Evolutionary conservation across 2,797 vertebrate genomes (phyloP).

Genomic region (Kryptolebias ocellatus): DNA sequence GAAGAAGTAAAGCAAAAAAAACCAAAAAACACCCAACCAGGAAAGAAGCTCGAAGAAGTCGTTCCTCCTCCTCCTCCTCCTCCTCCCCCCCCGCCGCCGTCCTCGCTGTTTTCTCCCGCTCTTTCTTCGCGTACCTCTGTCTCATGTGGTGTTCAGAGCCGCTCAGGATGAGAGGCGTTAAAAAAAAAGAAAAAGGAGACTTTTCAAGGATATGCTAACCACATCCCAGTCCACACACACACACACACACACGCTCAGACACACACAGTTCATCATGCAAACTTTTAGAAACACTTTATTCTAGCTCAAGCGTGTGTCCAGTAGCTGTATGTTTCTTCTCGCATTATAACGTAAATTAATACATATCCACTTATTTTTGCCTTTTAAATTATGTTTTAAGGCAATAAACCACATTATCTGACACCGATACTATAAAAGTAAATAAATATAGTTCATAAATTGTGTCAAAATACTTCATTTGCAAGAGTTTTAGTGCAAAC

Average conservation of each 20-base stretch:
- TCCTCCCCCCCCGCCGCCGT: too few relatives aligned
- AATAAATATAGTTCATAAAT: too few relatives aligned
- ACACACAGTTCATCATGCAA: not conserved
- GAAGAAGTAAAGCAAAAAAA: not conserved
- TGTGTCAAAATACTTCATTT: too few relatives aligned
- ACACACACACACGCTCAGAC: not conserved
- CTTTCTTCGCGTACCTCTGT: conserved; percentile 20
- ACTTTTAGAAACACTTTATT: not conserved
- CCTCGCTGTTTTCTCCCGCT: conserved; percentile 24
- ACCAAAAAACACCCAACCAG: conserved; percentile 11
- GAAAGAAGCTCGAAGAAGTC: conserved; percentile 23
- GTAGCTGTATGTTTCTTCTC: too few relatives aligned
- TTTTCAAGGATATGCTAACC: conserved; percentile 62
- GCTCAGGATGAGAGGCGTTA: conserved; percentile 45
- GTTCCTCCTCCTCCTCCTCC: not conserved
- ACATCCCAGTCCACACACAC: conserved; percentile 44
- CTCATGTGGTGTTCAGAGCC: conserved; percentile 47
- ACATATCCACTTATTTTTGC: too few relatives aligned
- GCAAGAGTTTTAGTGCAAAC: too few relatives aligned
- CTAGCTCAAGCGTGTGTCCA: not conserved
- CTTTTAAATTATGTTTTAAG: too few relatives aligned
- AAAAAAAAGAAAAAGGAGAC: not conserved
- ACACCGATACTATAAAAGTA: too few relatives aligned
- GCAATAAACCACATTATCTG: too few relatives aligned
- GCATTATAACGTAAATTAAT: too few relatives aligned